Conservation (phyloP, 2,888 invertebrate species). For the Leucozona laternaria region DNA sequence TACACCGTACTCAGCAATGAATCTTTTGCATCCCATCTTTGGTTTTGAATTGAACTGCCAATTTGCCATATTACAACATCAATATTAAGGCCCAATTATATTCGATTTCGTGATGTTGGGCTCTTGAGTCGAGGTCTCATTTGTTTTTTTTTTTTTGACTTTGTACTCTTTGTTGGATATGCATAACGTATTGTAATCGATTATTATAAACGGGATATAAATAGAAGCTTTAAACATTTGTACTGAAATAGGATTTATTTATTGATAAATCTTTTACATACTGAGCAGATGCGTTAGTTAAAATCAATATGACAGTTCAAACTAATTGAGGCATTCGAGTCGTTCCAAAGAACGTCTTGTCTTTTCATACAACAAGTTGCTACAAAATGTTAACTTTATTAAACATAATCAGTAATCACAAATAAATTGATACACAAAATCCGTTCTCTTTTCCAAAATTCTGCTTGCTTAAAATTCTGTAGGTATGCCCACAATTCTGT, state of each 20-base stretch:
- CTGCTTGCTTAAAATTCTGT: too few species aligned
- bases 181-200: background rate
- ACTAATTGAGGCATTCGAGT: too few species aligned
- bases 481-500: too few species aligned
- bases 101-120: constrained; percentile 53
- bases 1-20: constrained; percentile 42
- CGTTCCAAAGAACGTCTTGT: too few species aligned
- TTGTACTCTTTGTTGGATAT: background rate
- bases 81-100: constrained; percentile 12
- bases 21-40: constrained; percentile 31
- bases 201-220: background rate
- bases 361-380: too few species aligned
- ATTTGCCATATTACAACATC: constrained; percentile 67
- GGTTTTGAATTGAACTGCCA: constrained; percentile 48
- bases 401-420: too few species aligned
- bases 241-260: background rate
- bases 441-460: too few species aligned
- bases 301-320: too few species aligned
- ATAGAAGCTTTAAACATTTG: background rate
- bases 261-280: background rate
- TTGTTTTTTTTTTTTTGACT: background rate
- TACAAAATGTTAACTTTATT: too few species aligned
- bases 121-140: constrained; percentile 15
- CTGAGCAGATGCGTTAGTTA: background rate
- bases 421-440: too few species aligned